phyloP scores from a whole-genome alignment of 1,140 invertebrate genomes.

The Calephelis virginiensis region DNA sequence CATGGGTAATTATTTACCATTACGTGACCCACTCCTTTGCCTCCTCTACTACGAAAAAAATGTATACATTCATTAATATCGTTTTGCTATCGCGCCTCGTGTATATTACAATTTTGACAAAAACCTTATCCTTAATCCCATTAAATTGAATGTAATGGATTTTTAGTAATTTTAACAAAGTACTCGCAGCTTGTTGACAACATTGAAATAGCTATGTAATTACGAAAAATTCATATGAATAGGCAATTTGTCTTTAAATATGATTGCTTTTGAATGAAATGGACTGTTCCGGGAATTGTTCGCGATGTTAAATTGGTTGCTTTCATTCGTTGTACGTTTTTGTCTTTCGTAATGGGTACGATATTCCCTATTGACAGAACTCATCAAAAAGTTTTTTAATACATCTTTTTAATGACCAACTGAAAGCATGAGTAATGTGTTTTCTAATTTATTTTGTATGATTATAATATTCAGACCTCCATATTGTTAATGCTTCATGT shows the following conservation, averaged over 20 bases:
- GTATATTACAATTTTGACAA: no score
- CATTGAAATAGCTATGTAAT: not conserved
- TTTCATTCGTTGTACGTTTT: slow-evolving; percentile 6
- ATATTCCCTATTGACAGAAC: slow-evolving; percentile 1
- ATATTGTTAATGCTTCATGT: no score
- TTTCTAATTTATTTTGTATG: no score
- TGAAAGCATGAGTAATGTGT: no score
- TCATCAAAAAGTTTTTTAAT: not conserved
- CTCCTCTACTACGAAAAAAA: no score
- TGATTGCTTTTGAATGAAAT: slow-evolving; percentile 16
- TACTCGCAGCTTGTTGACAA: not conserved
- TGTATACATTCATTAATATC: no score
- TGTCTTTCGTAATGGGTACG: not conserved
- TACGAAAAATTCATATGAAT: slow-evolving; percentile 9
- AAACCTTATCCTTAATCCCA: no score
- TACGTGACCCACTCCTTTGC: no score
- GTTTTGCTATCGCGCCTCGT: no score
- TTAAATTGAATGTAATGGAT: not conserved
- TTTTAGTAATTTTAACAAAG: not conserved
- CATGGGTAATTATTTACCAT: no score
- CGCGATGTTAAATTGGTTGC: slow-evolving; percentile 7
- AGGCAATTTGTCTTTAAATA: slow-evolving; percentile 16
- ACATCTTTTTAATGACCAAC: no score
- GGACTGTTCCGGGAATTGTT: slow-evolving; percentile 4
- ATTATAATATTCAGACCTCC: no score